Base-by-base conservation (phyloP, 2,888 invertebrate species). In the Zaprionus lineosus region DNA sequence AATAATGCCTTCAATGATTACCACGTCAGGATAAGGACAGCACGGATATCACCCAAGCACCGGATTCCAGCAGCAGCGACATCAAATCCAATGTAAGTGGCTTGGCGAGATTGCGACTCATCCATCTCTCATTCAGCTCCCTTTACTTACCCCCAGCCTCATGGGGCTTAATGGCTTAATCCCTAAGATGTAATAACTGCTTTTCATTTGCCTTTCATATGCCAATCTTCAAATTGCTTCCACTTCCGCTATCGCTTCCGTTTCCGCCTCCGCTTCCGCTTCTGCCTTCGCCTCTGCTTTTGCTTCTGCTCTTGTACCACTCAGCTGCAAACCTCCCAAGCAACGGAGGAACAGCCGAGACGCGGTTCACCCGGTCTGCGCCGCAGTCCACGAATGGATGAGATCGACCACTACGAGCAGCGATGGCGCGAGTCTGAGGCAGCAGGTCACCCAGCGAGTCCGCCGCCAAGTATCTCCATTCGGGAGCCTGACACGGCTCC, bases 351-450 rank as follows among this genome's bases (percentile, higher is more conserved):
- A 26, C 62, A 64, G 60, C 34, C 83, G 6, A 52, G 57, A n/a
- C 41, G 41, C 8, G 62, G 69, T 8, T 84, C 84, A 8, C 83
- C 81, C 12, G 73, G 87, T 12, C 57, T 90, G 12, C 81, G 89
- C 7, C 87, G 88, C 43, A 89, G 90, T 69, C 90, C 89, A 26
- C 88, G 86, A 24, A 77, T 88, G 9, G 88, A 87, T 14, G 88
- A 89, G 70, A 88, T 89, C 48, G 68, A 85, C 55, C 83, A 87
- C 34, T 88, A 89, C 33, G 88, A 86, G 66, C 86, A 89, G 34
- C 83, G 75, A 2, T 88, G 85, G 84, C 67, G 72, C 1, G 74
- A 74, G 8, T 26, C 67, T 7, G 76, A 67, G 29, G 60, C 43
- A 3, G 29, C 59, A 0, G 19, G 48, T 6, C 70, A 51, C 0